A percentile compares a stretch with the other conserved stretches of the same genome.
Conservation (phyloP, 2,888 invertebrate species). For the Anorthoa munda region DNA sequence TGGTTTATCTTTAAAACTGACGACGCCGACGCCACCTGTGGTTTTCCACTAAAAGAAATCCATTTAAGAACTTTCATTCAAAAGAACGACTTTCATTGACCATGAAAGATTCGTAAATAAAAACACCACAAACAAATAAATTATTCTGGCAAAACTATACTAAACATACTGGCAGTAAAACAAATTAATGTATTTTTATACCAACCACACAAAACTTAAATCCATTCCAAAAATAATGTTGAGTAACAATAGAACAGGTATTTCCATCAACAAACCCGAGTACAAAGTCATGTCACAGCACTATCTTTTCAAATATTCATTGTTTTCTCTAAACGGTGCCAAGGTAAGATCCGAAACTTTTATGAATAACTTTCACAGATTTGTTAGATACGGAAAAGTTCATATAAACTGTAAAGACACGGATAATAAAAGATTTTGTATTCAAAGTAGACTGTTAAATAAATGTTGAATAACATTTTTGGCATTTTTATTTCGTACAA, state of each 20-base stretch:
- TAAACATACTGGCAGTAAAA: neutral
- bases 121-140: neutral
- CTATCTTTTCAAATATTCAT: constrained; percentile 45
- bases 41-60: neutral
- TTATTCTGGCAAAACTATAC: neutral
- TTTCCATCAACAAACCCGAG: constrained; percentile 8
- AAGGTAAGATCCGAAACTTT: constrained; percentile 55
- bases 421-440: neutral
- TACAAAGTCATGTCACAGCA: constrained; percentile 45
- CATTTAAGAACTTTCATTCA: neutral
- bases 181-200: neutral
- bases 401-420: neutral
- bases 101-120: neutral
- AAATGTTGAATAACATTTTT: neutral
- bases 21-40: too few species aligned
- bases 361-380: constrained; percentile 31
- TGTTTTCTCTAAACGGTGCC: constrained; percentile 35
- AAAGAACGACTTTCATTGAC: neutral
- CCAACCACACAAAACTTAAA: neutral
- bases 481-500: neutral
- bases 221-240: neutral
- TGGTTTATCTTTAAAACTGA: too few species aligned
- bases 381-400: constrained; percentile 9
- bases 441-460: neutral
- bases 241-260: neutral